phyloP scores from a whole-genome alignment of 2,113 vertebrate genomes.

The Myrmophylax atrothorax region DNA sequence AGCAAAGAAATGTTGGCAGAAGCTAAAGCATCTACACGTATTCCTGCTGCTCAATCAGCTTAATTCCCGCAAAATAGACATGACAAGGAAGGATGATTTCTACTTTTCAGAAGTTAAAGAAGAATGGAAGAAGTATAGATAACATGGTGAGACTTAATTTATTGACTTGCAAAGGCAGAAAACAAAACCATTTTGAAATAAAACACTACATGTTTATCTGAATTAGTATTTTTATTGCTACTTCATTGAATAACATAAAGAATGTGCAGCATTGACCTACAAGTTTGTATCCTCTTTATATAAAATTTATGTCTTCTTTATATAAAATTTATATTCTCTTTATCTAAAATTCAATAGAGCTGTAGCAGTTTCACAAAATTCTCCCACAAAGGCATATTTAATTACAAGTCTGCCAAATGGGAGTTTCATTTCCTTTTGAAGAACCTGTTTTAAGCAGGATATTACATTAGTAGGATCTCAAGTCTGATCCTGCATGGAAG shows the following conservation, averaged over 20 bases:
- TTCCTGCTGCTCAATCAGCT: background rate
- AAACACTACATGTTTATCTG: background rate
- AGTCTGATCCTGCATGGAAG: background rate
- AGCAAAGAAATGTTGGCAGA: background rate
- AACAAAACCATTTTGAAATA: background rate
- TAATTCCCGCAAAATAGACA: background rate
- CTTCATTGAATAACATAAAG: background rate
- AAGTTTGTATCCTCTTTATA: background rate
- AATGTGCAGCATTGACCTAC: background rate
- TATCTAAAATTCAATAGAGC: constrained; percentile 38
- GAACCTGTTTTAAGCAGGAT: background rate
- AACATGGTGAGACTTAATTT: background rate
- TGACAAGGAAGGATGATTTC: background rate
- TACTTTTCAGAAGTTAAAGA: background rate
- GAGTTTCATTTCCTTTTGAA: constrained; percentile 17
- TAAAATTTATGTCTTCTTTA: background rate
- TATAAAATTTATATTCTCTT: constrained; percentile 22
- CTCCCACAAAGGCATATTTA: background rate
- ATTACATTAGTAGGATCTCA: background rate
- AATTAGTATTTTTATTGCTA: background rate
- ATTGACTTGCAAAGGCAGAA: background rate
- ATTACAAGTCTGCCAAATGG: background rate
- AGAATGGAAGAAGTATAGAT: background rate
- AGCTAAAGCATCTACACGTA: background rate
- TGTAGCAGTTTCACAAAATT: constrained; percentile 13